Percentiles rank a stretch among this genome's conserved stretches.
phyloP scores from a whole-genome alignment of 2,888 invertebrate species.

The Ceraclea dissimilis region DNA sequence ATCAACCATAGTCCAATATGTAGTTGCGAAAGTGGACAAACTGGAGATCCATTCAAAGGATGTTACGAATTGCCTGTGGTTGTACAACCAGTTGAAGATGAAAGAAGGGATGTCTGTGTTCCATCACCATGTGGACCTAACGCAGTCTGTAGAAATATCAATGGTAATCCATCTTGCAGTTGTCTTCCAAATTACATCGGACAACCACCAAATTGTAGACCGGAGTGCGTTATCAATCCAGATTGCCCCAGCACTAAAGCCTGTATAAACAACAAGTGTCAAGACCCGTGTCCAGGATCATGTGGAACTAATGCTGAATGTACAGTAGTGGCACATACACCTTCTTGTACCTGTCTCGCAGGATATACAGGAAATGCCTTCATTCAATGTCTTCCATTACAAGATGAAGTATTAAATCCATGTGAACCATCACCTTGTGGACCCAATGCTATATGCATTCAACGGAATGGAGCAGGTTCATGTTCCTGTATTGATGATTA shows the following conservation, averaged over 20 bases:
- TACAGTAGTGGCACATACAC: constrained; percentile 69
- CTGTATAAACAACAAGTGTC: constrained; percentile 73
- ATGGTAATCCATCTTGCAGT: constrained; percentile 63
- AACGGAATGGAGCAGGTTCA: constrained; percentile 70
- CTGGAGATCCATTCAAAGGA: constrained; percentile 74
- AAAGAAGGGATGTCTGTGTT: constrained; percentile 54
- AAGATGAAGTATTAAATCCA: constrained; percentile 55
- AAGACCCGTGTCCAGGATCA: constrained; percentile 74
- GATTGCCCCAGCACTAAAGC: constrained; percentile 71
- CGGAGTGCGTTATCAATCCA: constrained; percentile 75
- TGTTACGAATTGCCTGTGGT: constrained; percentile 52
- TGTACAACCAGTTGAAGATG: constrained; percentile 33
- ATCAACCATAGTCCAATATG: constrained; percentile 84
- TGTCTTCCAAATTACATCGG: constrained; percentile 73
- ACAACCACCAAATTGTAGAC: constrained; percentile 72
- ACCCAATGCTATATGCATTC: constrained; percentile 70
- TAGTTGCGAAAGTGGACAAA: constrained; percentile 66
- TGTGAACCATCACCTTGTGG: constrained; percentile 87
- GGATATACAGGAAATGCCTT: constrained; percentile 80
- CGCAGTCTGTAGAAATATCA: constrained; percentile 59
- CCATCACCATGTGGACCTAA: constrained; percentile 81
- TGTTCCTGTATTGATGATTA: constrained; percentile 76
- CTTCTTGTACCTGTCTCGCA: constrained; percentile 68
- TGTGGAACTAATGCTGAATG: constrained; percentile 78
- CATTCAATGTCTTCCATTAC: constrained; percentile 56